Conservation (phyloP, 2,797 vertebrate genomes). For the Danio kyathit region DNA sequence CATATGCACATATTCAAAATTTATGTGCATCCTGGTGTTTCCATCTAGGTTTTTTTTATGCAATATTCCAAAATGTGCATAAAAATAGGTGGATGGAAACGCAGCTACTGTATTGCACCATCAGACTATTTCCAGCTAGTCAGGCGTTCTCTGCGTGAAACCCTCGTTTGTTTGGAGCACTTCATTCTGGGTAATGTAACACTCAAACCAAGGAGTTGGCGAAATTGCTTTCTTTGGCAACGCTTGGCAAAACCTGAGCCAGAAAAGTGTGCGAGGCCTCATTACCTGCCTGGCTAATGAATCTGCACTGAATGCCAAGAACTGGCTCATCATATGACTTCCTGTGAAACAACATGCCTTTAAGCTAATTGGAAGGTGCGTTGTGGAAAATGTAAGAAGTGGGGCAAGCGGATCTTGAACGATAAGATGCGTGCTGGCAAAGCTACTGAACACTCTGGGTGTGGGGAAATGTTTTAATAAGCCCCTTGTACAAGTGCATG, state of each 20-base stretch:
- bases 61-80: too few species aligned
- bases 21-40: too few species aligned
- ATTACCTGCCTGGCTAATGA: conserved; percentile 30
- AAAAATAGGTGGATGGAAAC: too few species aligned
- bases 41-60: too few species aligned
- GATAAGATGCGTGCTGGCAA: conserved; percentile 17
- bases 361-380: conserved; percentile 16
- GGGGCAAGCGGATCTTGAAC: not conserved
- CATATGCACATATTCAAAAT: too few species aligned
- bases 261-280: conserved; percentile 16
- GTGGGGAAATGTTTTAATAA: conserved; percentile 5
- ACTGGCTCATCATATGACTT: conserved; percentile 24
- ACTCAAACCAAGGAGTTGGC: not conserved
- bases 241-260: not conserved
- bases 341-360: conserved; percentile 32
- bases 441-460: conserved; percentile 9
- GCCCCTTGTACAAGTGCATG: not conserved
- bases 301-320: conserved; percentile 29
- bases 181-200: conserved; percentile 11
- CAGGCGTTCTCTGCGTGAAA: not conserved
- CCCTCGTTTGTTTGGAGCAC: conserved; percentile 22
- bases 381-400: not conserved
- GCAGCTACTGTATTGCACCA: not conserved
- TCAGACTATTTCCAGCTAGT: not conserved
- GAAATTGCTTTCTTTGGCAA: conserved; percentile 24